Evolutionary conservation across 2,113 vertebrate genomes (phyloP).

Genomic region (Caranx ignobilis): DNA sequence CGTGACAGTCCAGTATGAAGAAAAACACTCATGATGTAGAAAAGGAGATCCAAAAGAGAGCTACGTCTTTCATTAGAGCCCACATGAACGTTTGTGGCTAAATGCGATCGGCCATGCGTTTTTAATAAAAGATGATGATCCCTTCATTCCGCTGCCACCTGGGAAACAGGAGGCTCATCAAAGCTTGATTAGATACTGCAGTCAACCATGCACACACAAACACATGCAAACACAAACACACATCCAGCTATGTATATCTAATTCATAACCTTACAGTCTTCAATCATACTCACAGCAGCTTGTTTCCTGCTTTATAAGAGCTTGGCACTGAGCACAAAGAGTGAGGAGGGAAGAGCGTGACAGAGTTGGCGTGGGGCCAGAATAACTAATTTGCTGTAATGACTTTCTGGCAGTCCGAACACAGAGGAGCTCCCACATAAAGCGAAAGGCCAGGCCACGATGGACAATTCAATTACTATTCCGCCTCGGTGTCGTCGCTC

Average conservation of each 20-base stretch:
- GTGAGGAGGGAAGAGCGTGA: slow-evolving; percentile 39
- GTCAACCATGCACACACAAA: slow-evolving; percentile 44
- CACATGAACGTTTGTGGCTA: slow-evolving; percentile 43
- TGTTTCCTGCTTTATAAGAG: slow-evolving; percentile 58
- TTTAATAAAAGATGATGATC: slow-evolving; percentile 74
- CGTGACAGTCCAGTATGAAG: not conserved
- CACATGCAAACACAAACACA: slow-evolving; percentile 49
- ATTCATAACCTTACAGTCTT: slow-evolving; percentile 71
- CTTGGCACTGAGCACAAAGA: slow-evolving; percentile 49
- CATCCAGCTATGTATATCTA: slow-evolving; percentile 47
- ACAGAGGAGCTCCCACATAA: slow-evolving; percentile 66
- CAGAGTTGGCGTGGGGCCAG: slow-evolving; percentile 65
- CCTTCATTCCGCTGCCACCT: slow-evolving; percentile 62
- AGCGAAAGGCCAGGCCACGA: slow-evolving; percentile 59
- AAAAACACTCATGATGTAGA: not conserved
- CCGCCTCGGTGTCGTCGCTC: slow-evolving; percentile 41
- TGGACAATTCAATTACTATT: slow-evolving; percentile 73
- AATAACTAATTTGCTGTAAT: slow-evolving; percentile 80
- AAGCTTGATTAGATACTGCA: slow-evolving; percentile 74
- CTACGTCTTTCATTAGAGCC: slow-evolving; percentile 32
- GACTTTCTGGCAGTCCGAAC: slow-evolving; percentile 74
- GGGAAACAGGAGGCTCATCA: slow-evolving; percentile 78
- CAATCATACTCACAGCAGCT: slow-evolving; percentile 57
- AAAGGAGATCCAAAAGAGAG: slow-evolving; percentile 6
- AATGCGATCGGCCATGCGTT: slow-evolving; percentile 49